These are phyloP conservation scores for Molothrus ater DNA, from an alignment of 2,797 vertebrate species.

Conservation along the genomic window DNA sequence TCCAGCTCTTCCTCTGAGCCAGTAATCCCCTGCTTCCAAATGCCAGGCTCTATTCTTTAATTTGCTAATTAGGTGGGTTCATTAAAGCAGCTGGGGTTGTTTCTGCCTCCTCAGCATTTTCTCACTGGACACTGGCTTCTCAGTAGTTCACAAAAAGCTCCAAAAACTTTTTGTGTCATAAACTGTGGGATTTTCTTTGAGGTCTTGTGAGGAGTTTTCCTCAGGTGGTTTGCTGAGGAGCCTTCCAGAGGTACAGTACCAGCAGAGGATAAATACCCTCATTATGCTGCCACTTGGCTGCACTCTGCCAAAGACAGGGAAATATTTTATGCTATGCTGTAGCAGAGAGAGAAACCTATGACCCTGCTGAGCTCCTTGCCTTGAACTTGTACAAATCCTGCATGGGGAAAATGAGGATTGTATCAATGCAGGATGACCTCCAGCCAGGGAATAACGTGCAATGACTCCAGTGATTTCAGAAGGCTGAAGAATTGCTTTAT, in stretches of 20 bases:
- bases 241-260: not conserved
- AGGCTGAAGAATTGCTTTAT: too few species aligned
- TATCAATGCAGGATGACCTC: too few species aligned
- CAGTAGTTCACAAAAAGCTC: not conserved
- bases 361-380: not conserved
- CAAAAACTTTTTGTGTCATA: not conserved
- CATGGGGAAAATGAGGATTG: accelerated
- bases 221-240: not conserved
- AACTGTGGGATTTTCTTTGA: not conserved
- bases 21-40: not conserved
- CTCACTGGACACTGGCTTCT: not conserved
- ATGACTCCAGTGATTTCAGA: too few species aligned
- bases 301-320: not conserved
- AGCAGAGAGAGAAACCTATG: not conserved
- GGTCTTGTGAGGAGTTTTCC: not conserved
- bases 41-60: not conserved
- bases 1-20: not conserved
- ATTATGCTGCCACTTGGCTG: not conserved
- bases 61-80: not conserved
- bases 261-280: not conserved
- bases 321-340: not conserved
- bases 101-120: not conserved
- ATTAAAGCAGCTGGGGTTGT: not conserved
- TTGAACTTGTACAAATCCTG: not conserved
- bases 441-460: too few species aligned